Percentiles rank a stretch among this genome's conserved stretches.
phyloP scores from a whole-genome alignment of 2,888 invertebrate species.

The Syrphus vitripennis region DNA sequence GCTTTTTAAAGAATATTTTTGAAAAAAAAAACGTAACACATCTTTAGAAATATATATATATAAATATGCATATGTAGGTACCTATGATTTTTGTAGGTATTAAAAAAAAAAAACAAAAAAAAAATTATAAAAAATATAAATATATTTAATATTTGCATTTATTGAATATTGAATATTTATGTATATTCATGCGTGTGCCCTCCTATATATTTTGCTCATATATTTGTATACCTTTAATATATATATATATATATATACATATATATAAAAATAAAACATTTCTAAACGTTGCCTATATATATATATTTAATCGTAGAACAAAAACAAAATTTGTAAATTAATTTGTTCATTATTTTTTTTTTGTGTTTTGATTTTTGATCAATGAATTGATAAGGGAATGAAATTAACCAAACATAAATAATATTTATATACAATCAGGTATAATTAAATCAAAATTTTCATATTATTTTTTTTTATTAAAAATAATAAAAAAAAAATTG shows the following conservation, averaged over 20 bases:
- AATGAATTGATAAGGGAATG: constrained; percentile 20
- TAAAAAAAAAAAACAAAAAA: constrained; percentile 32
- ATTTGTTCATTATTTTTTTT: constrained; percentile 27
- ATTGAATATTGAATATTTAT: constrained; percentile 70
- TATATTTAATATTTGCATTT: constrained; percentile 71
- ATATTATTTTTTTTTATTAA: constrained; percentile 30
- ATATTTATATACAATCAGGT: constrained; percentile 71
- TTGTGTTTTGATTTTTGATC: constrained; percentile 6
- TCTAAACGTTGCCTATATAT: constrained; percentile 69
- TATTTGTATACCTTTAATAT: constrained; percentile 70
- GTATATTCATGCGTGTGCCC: constrained; percentile 72
- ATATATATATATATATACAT: constrained; percentile 51
- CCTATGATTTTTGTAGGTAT: constrained; percentile 72
- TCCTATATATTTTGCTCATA: constrained; percentile 72
- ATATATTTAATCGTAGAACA: constrained; percentile 62
- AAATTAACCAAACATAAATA: constrained; percentile 49
- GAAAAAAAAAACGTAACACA: constrained; percentile 23
- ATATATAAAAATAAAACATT: constrained; percentile 59
- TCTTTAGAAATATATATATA: constrained; percentile 43
- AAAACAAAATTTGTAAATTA: constrained; percentile 12
- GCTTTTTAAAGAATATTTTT: constrained; percentile 29
- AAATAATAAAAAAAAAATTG: constrained; percentile 1
- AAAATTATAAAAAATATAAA: constrained; percentile 14
- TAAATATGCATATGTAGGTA: constrained; percentile 53
- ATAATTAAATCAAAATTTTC: constrained; percentile 70